Evolutionary conservation across 2,888 invertebrate genomes (phyloP), one percentile per base, ranked within the genome.

Genomic region (Megaustenia siamemsis): DNA sequence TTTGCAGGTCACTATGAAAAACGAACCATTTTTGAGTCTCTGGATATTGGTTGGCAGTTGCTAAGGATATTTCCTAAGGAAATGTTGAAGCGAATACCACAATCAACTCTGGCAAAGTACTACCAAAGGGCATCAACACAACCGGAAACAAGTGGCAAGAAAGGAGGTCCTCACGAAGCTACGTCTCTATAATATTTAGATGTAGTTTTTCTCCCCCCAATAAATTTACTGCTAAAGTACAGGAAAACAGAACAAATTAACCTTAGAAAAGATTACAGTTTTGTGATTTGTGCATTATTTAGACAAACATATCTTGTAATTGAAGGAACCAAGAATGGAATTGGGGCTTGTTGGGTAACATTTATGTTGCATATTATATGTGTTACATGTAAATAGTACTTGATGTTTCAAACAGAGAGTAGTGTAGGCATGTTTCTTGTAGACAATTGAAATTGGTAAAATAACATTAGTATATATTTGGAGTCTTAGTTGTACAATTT

Each of bases 11-110:
- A 97, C 95, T 99, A 99, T 95, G 99, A 99, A 95, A 99, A 99
- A 95, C 97, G 99, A 94, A 98, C 98, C 88, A 98, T 99, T 88
- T 99, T 99, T 95, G 99, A 99, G 95, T 99, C 99, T 28, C 95
- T 99, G 93, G 99, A 99, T 95, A 97, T 99, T 94, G 99, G 99
- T 93, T 99, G 99, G 99, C 99, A 99, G 94, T 95, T 99, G 92
- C 96, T 99, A 89, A 98, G 99, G 96, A 99, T 99, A 95, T 99
- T 99, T 98, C 99, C 99, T 92, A 99, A 99, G 96, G 99, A 99
- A 95, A 99, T 99, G 99, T 96, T 99, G 93, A 99, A 99, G 95
- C 97, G 99, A 96, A 99, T 99, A 94, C 99, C 99, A 66, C 98
- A 98, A 82, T 96, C 96, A 89, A 97, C 97, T 86, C 96, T 99